A percentile compares a stretch with the other conserved stretches of the same genome.
Evolutionary conservation across 2,113 vertebrate species (phyloP).

Genomic region (Cyphomyrus discorhynchus): DNA sequence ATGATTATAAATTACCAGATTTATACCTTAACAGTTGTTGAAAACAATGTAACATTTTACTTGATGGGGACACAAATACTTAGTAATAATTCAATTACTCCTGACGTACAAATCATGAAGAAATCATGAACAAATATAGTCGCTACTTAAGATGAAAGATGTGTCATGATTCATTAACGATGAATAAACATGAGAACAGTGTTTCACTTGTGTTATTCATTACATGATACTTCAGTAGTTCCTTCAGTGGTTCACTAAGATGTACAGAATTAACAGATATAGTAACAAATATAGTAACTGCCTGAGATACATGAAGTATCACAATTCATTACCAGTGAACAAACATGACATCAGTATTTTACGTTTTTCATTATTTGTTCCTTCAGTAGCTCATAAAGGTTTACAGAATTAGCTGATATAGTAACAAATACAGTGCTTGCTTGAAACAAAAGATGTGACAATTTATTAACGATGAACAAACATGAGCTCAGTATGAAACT

Average conservation of each 20-base stretch:
- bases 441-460: neutral
- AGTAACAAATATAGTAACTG: neutral
- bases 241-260: neutral
- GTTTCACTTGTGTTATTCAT: neutral
- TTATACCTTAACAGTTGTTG: neutral
- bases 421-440: neutral
- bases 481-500: neutral
- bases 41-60: neutral
- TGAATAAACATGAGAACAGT: neutral
- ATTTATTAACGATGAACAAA: neutral
- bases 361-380: neutral
- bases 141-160: neutral
- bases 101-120: neutral
- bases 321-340: too few species aligned
- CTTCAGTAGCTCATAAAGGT: neutral
- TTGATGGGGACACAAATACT: neutral
- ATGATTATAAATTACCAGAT: neutral
- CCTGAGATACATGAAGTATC: neutral
- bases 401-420: neutral
- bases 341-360: neutral
- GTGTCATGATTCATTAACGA: neutral
- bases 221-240: neutral
- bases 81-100: neutral
- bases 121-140: neutral
- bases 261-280: neutral